Evolutionary conservation across 2,113 vertebrate species (phyloP).

Genomic region (Larimichthys crocea): DNA sequence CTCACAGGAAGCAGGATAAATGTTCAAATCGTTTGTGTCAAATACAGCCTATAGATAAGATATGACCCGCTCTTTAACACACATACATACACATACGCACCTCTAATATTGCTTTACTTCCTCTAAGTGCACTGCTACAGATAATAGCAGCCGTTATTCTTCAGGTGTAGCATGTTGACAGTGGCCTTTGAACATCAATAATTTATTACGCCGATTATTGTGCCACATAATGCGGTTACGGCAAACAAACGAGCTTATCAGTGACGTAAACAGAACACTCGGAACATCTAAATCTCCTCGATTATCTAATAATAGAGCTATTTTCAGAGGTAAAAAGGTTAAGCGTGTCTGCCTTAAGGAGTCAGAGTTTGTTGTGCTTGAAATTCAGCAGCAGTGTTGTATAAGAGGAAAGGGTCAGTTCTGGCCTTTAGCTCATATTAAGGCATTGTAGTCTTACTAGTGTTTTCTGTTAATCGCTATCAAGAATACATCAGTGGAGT

Average conservation of each 20-base stretch:
- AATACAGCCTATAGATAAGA: background rate
- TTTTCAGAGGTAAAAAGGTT: background rate
- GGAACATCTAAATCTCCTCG: background rate
- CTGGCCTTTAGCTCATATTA: background rate
- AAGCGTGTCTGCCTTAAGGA: background rate
- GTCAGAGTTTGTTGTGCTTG: background rate
- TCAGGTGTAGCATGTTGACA: background rate
- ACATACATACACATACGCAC: too few relatives aligned
- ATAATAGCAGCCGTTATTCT: constrained; percentile 19
- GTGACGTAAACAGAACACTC: background rate
- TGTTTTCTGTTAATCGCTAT: background rate
- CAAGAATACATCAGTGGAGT: background rate
- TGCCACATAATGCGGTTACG: constrained; percentile 2
- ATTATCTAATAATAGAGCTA: background rate
- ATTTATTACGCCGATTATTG: constrained; percentile 8
- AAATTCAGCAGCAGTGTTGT: background rate
- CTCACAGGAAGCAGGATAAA: background rate
- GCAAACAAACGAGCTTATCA: constrained; percentile 13
- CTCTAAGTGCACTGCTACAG: constrained; percentile 1
- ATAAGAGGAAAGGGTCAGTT: background rate
- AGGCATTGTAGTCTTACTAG: background rate
- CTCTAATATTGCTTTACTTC: background rate
- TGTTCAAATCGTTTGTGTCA: constrained; percentile 1
- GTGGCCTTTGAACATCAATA: background rate
- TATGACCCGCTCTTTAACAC: background rate